phyloP scores from a whole-genome alignment of 1,140 invertebrate genomes.

The Micrasema minimum region DNA sequence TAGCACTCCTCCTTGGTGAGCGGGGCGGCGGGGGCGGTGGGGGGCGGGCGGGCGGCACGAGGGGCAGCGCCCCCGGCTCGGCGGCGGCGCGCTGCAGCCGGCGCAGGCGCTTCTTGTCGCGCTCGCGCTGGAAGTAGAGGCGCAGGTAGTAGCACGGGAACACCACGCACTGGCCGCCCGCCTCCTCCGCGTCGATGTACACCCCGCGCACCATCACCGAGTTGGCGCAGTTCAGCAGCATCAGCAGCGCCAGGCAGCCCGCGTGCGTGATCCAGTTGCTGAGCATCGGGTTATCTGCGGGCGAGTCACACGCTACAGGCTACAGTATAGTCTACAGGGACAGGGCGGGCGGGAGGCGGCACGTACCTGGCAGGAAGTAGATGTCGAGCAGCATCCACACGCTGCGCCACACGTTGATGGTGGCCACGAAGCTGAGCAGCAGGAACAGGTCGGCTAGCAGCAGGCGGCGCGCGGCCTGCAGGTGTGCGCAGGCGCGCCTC shows the following conservation, averaged over 20 bases:
- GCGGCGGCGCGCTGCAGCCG: slow-evolving; percentile 56
- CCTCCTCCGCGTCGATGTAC: slow-evolving; percentile 85
- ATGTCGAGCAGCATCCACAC: slow-evolving; percentile 84
- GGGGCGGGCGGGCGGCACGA: slow-evolving; percentile 5
- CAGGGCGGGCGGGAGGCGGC: slow-evolving; percentile 51
- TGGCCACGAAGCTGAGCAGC: slow-evolving; percentile 80
- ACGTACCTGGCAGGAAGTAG: slow-evolving; percentile 79
- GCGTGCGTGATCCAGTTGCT: slow-evolving; percentile 83
- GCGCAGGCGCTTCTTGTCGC: slow-evolving; percentile 68
- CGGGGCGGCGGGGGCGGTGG: not conserved
- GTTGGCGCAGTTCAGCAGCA: slow-evolving; percentile 85
- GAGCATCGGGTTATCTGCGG: slow-evolving; percentile 73
- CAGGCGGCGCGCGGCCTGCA: slow-evolving; percentile 74
- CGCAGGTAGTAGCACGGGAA: slow-evolving; percentile 85
- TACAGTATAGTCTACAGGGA: not conserved
- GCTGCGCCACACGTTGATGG: slow-evolving; percentile 88
- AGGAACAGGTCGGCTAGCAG: slow-evolving; percentile 80
- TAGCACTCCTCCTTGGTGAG: slow-evolving; percentile 2
- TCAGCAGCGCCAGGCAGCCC: slow-evolving; percentile 77
- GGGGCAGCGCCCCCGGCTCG: slow-evolving; percentile 49
- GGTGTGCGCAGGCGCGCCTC: slow-evolving; percentile 72
- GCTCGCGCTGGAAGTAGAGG: slow-evolving; percentile 77
- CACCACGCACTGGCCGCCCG: slow-evolving; percentile 80
- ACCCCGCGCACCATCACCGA: slow-evolving; percentile 85
- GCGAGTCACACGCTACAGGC: slow-evolving; percentile 15